Conservation (phyloP, 2,888 invertebrate genomes). For the Aporophyla nigra region DNA sequence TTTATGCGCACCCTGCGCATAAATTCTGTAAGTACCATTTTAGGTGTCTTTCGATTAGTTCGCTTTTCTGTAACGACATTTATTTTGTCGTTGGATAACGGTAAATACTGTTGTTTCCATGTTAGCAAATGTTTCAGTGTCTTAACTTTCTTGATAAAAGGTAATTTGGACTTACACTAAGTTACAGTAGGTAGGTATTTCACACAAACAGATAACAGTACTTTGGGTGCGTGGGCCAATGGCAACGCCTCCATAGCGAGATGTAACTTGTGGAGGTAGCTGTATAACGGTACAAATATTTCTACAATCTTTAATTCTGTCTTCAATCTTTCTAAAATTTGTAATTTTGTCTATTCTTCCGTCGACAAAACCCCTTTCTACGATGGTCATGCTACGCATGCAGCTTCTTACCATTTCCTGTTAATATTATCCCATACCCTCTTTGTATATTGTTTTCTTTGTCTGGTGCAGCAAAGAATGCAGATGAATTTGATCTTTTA, state of each 20-base stretch:
- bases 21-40: slow-evolving; percentile 1
- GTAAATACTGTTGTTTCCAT: slow-evolving; percentile 21
- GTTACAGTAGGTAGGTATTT: background rate
- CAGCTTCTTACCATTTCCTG: slow-evolving; percentile 1
- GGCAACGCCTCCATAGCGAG: too few species aligned
- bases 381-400: too few species aligned
- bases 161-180: background rate
- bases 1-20: background rate
- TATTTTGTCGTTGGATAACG: slow-evolving; percentile 29
- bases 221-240: too few species aligned
- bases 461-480: background rate
- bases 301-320: too few species aligned
- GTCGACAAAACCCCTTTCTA: too few species aligned
- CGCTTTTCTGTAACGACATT: slow-evolving; percentile 13
- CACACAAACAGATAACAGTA: too few species aligned
- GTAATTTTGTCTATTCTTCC: too few species aligned
- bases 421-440: too few species aligned
- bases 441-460: background rate
- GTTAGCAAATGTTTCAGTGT: background rate
- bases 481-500: background rate
- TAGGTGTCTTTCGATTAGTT: slow-evolving; percentile 7
- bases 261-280: too few species aligned
- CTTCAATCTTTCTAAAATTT: too few species aligned
- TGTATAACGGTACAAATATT: too few species aligned
- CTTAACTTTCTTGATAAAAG: background rate